Evolutionary conservation across 2,113 vertebrate genomes (phyloP).

Genomic region (Murina feae): DNA sequence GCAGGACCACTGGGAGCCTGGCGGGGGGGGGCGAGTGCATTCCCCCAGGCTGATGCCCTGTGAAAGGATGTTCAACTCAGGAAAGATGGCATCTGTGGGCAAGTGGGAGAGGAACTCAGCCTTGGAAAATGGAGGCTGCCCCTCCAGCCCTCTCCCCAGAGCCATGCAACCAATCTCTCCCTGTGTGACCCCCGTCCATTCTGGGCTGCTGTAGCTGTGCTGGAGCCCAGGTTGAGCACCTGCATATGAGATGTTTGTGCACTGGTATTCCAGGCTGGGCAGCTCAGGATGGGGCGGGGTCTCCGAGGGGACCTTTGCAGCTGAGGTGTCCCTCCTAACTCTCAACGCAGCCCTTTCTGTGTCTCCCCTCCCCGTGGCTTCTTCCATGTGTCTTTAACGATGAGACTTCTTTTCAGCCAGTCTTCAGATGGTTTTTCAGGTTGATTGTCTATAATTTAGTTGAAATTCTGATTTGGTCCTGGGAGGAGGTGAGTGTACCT

Average conservation of each 20-base stretch:
- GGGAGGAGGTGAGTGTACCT: background rate
- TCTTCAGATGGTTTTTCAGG: background rate
- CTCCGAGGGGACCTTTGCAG: background rate
- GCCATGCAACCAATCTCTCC: background rate
- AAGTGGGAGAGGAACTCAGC: background rate
- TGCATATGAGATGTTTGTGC: background rate
- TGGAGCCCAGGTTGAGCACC: background rate
- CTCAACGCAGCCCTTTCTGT: background rate
- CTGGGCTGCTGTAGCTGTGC: background rate
- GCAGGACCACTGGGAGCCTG: background rate
- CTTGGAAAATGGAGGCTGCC: background rate
- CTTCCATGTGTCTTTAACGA: background rate
- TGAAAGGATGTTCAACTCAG: background rate
- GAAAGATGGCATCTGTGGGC: background rate
- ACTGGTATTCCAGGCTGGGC: background rate
- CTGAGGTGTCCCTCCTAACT: background rate
- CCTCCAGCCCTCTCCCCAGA: background rate
- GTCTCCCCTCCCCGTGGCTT: background rate
- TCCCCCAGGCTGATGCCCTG: background rate
- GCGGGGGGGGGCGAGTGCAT: background rate
- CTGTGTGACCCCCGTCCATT: background rate
- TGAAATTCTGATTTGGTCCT: background rate
- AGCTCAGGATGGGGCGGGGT: background rate
- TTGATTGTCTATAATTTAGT: background rate
- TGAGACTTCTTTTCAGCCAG: background rate